Conservation (phyloP, 2,888 invertebrate genomes). For the Congeria kusceri region DNA sequence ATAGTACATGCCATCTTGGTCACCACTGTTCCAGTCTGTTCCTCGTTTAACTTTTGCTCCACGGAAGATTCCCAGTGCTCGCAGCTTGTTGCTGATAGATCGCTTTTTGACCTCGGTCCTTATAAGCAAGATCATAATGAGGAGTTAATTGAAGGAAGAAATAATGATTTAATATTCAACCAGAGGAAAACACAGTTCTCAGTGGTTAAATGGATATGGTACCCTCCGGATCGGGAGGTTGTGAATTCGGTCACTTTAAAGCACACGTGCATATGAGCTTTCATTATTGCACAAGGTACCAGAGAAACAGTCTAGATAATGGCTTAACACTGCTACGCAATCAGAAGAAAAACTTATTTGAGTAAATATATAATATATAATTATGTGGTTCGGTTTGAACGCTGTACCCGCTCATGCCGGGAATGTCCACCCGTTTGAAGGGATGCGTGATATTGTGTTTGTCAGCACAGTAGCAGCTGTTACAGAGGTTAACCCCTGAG, state of each 20-base stretch:
- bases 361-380: too few relatives aligned
- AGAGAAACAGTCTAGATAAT: too few relatives aligned
- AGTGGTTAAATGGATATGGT: not conserved
- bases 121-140: too few relatives aligned
- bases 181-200: not conserved
- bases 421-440: slow-evolving; percentile 55
- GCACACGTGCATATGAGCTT: too few relatives aligned
- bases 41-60: slow-evolving; percentile 93
- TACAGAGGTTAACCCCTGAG: slow-evolving; percentile 58
- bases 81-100: slow-evolving; percentile 89
- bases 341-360: too few relatives aligned
- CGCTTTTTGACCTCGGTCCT: slow-evolving; percentile 87
- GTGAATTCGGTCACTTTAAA: too few relatives aligned
- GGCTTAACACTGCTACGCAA: too few relatives aligned
- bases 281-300: too few relatives aligned
- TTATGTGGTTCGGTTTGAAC: too few relatives aligned
- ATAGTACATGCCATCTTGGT: slow-evolving; percentile 92
- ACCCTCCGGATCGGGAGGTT: too few relatives aligned
- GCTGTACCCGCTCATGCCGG: slow-evolving; percentile 39
- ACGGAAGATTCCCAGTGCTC: slow-evolving; percentile 92
- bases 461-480: slow-evolving; percentile 60
- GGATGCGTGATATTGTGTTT: slow-evolving; percentile 55
- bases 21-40: slow-evolving; percentile 94
- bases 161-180: too few relatives aligned
- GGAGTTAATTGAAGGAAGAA: too few relatives aligned